These are phyloP conservation scores for Aleiodes testaceus DNA, from an alignment of 2,888 invertebrate genomes.

Conservation along the genomic window DNA sequence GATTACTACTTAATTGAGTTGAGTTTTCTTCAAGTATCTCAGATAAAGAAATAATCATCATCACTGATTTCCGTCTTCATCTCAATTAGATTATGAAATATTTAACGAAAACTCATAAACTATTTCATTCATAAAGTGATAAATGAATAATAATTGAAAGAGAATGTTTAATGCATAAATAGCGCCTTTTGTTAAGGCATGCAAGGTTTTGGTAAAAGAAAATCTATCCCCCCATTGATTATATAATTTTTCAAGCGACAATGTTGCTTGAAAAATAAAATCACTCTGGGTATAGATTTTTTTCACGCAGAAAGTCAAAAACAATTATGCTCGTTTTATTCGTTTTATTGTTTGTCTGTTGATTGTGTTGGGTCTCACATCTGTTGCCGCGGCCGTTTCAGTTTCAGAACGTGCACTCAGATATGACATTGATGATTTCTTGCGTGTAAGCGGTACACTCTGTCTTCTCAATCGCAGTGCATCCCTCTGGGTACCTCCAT, in stretches of 20 bases:
- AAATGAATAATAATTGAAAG: slow-evolving; percentile 1
- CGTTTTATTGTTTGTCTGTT: slow-evolving; percentile 22
- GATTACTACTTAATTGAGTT: too few species aligned
- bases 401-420: slow-evolving; percentile 71
- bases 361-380: slow-evolving; percentile 64
- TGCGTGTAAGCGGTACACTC: slow-evolving; percentile 70
- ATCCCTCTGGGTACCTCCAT: slow-evolving; percentile 70
- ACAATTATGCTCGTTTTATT: neutral
- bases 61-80: too few species aligned
- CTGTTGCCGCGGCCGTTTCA: slow-evolving; percentile 69
- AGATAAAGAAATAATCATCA: too few species aligned
- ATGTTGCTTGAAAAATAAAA: too few species aligned
- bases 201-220: slow-evolving; percentile 10
- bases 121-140: neutral
- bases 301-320: slow-evolving; percentile 9
- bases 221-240: slow-evolving; percentile 4
- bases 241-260: too few species aligned
- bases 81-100: neutral
- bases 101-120: neutral
- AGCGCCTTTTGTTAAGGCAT: neutral
- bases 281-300: slow-evolving; percentile 9
- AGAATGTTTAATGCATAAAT: neutral
- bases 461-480: slow-evolving; percentile 69
- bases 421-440: slow-evolving; percentile 72
- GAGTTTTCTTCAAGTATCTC: too few species aligned